Evolutionary conservation across 2,888 invertebrate genomes (phyloP), one percentile per base, ranked within the genome.

Genomic region (Hedychridium roseum): DNA sequence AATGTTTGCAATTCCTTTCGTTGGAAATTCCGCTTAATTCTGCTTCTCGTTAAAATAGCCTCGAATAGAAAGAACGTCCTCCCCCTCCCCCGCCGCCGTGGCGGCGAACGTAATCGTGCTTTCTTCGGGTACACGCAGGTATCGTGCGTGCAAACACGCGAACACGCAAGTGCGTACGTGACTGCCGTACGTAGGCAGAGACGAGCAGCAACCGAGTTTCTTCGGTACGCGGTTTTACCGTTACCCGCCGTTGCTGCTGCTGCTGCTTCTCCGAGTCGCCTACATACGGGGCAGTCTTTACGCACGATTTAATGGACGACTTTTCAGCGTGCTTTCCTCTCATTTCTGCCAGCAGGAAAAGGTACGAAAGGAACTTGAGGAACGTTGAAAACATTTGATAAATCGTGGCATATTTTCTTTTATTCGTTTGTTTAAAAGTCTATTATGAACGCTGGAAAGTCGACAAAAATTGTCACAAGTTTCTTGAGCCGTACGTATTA

Each of bases 141-240:
- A 23, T 43, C 31, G 35, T 31, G 28, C 30, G 36, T 43, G 36
- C 36, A 44, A 28, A 12, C 35, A 35, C 35, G 43, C 36, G 35
- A 44, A 38, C 36, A 41, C 31, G 20, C 21, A 23, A 6, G 40
- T 9, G 26, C 15, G 34, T 42, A 50, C 55, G 63, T 55, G 66
- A 57, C 45, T 27, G 41, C 34, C 39, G 52, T 64, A 59, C 53
- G 56, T 54, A 52, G 59, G 57, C 57, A 60, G 39, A 40, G 59
- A 42, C 54, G 57, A 50, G 63, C 66, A 64, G 66, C 66, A 70
- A 66, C 69, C 67, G 68, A 69, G 70, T 69, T 71, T 72, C 69
- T 72, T 72, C 57, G 64, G 66, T 73, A 70, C 68, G 64, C 64
- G 68, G 69, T 58, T 69, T 73, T 74, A 75, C 74, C 74, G 74